These are phyloP conservation scores for Frankliniella fusca DNA, from an alignment of 2,888 invertebrate genomes.

Conservation along the genomic window DNA sequence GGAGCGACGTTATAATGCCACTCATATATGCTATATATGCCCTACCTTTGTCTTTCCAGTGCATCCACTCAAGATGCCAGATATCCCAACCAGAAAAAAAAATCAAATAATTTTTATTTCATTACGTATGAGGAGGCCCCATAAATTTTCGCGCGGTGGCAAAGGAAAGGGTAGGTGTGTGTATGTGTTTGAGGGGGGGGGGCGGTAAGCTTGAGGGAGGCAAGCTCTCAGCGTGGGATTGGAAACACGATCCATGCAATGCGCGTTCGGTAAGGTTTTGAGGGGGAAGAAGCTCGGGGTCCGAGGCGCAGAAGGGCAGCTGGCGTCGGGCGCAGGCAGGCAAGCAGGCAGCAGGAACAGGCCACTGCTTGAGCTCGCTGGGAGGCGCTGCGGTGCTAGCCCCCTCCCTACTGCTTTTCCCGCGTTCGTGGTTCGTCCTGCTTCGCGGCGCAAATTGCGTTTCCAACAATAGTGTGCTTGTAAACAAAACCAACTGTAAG, in stretches of 20 bases:
- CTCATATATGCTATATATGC: no score
- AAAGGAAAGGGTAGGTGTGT: neutral
- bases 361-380: neutral
- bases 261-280: no score
- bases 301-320: neutral
- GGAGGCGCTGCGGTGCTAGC: neutral
- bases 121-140: no score
- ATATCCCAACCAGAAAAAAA: no score
- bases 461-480: constrained; percentile 7
- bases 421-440: neutral
- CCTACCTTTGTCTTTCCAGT: no score
- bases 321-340: neutral
- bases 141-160: neutral
- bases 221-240: neutral
- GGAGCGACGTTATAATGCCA: no score
- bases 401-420: neutral
- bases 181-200: neutral
- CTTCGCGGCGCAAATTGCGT: neutral
- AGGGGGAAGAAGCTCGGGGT: neutral
- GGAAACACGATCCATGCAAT: neutral
- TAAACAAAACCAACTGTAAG: neutral
- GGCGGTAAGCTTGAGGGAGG: no score
- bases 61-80: no score
- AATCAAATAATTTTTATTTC: no score
- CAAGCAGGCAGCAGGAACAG: neutral